phyloP scores from a whole-genome alignment of 2,888 invertebrate species.

The Drosophila peninsularis region DNA sequence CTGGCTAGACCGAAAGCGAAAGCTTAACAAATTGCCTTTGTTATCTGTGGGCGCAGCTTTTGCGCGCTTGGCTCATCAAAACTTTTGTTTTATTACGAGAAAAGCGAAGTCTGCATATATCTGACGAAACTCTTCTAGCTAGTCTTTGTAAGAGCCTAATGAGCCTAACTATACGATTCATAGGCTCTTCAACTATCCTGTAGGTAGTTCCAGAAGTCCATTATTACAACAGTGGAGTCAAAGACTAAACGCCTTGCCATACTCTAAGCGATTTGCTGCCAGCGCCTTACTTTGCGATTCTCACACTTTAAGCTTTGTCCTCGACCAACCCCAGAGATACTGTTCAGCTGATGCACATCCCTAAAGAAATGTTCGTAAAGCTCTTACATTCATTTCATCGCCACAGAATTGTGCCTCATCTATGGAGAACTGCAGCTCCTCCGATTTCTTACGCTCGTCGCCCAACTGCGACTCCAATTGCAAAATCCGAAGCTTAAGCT shows the following conservation, averaged over 20 bases:
- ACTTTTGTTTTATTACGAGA: not conserved
- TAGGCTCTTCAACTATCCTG: too few species aligned
- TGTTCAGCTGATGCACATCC: constrained; percentile 38
- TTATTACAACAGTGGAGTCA: not conserved
- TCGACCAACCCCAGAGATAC: not conserved
- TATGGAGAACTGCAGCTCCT: constrained; percentile 95
- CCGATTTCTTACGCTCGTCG: constrained; percentile 92
- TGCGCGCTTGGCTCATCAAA: not conserved
- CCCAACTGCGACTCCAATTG: constrained; percentile 88
- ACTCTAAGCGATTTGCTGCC: not conserved
- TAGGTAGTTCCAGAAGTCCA: too few species aligned
- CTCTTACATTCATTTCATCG: constrained; percentile 93
- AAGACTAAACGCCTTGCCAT: not conserved
- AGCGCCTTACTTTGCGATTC: not conserved
- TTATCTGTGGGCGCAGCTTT: not conserved
- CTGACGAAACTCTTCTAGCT: too few species aligned
- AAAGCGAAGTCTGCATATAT: not conserved
- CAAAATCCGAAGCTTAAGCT: constrained; percentile 86
- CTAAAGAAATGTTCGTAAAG: not conserved
- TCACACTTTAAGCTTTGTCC: not conserved
- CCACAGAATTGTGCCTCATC: constrained; percentile 96
- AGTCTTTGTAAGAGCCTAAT: too few species aligned
- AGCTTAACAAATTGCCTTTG: not conserved
- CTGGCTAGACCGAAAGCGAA: not conserved
- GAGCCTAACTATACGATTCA: not conserved